Percentiles rank a stretch among this genome's conserved stretches.
phyloP scores from a whole-genome alignment of 2,888 invertebrate species.

The Watsonalla binaria region DNA sequence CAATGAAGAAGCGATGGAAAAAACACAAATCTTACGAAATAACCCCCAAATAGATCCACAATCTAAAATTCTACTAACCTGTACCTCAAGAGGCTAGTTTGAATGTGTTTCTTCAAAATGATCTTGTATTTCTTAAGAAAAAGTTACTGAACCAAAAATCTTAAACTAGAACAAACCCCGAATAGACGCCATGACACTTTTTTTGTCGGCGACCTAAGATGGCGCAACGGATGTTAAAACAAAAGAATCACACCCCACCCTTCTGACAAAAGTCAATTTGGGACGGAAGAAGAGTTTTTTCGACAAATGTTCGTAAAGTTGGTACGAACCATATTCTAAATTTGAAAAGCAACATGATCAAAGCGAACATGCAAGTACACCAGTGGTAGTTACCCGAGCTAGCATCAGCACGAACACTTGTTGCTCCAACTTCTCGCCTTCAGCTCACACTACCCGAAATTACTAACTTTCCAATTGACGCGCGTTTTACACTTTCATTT shows the following conservation, averaged over 20 bases:
- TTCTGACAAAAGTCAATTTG: constrained; percentile 11
- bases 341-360: constrained; percentile 57
- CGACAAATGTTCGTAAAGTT: constrained; percentile 29
- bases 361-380: constrained; percentile 72
- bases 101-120: neutral
- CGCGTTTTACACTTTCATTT: neutral
- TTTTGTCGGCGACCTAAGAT: constrained; percentile 72
- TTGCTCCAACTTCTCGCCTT: constrained; percentile 46
- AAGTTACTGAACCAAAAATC: constrained; percentile 5
- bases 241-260: constrained; percentile 72
- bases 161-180: constrained; percentile 43
- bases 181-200: constrained; percentile 70
- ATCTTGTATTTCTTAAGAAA: neutral
- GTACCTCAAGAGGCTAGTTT: too few relatives aligned
- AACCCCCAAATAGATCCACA: too few relatives aligned
- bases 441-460: constrained; percentile 24
- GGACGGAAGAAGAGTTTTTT: constrained; percentile 12
- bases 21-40: too few relatives aligned
- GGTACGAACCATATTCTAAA: constrained; percentile 46
- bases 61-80: too few relatives aligned
- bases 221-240: constrained; percentile 70
- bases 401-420: constrained; percentile 72
- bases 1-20: too few relatives aligned
- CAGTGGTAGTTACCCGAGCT: constrained; percentile 71
- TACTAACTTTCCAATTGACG: neutral